Percentiles rank a stretch among this genome's conserved stretches.
These are phyloP conservation scores for Phytoseiulus persimilis DNA, from an alignment of 2,888 invertebrate species.

Conservation along the genomic window DNA sequence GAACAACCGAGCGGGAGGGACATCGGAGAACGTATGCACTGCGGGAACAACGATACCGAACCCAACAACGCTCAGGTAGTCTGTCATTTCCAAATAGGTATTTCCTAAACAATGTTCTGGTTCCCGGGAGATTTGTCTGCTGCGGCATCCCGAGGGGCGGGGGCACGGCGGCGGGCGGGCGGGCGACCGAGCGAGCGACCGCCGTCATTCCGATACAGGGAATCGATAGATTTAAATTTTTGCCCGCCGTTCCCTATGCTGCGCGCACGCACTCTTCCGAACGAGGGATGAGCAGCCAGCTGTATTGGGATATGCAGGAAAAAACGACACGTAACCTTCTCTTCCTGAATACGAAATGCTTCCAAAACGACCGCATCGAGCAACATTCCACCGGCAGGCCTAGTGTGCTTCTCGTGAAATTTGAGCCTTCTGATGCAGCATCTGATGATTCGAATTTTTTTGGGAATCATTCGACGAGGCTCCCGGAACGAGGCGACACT, in stretches of 20 bases:
- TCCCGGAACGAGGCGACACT: neutral
- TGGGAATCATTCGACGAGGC: neutral
- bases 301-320: neutral
- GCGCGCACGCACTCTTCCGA: neutral
- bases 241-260: neutral
- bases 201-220: neutral
- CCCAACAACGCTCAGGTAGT: neutral
- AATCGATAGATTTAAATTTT: neutral
- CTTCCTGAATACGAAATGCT: neutral
- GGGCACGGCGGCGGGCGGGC: too few relatives aligned
- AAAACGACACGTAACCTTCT: neutral
- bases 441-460: neutral
- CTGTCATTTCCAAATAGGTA: neutral
- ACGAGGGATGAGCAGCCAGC: neutral
- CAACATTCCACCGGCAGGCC: neutral
- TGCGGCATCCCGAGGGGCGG: neutral
- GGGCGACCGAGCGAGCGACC: neutral
- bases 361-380: neutral
- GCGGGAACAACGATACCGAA: neutral
- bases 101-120: neutral
- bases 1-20: neutral
- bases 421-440: neutral
- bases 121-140: neutral
- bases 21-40: neutral
- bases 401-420: neutral